A percentile compares a stretch with the other conserved stretches of the same genome.
These are phyloP conservation scores for Clostera curtula DNA, from an alignment of 2,888 invertebrate species.

Conservation along the genomic window DNA sequence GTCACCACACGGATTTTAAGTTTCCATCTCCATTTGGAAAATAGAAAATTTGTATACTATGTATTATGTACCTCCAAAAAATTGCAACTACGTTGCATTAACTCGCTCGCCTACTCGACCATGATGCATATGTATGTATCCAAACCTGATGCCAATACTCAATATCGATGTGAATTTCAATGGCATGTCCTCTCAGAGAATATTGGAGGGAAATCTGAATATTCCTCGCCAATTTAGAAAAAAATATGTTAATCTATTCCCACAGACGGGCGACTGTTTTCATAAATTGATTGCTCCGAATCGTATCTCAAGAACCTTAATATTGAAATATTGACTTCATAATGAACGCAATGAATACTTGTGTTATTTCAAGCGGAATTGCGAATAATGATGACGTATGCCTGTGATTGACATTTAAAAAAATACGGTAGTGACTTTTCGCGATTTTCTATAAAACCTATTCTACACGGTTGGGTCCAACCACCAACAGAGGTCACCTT, in stretches of 20 bases:
- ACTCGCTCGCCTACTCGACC: constrained; percentile 24
- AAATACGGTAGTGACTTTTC: too few species aligned
- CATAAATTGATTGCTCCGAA: constrained; percentile 60
- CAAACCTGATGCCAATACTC: constrained; percentile 49
- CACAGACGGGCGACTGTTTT: constrained; percentile 51
- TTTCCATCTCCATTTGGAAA: too few species aligned
- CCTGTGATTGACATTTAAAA: too few species aligned
- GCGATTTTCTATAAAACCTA: too few species aligned
- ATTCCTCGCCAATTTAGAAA: constrained; percentile 57
- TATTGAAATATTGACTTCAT: constrained; percentile 42
- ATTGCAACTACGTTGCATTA: too few species aligned
- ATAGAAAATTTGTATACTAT: too few species aligned
- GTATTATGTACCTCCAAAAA: too few species aligned
- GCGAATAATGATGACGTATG: too few species aligned
- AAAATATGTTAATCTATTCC: constrained; percentile 65
- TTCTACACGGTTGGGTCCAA: too few species aligned
- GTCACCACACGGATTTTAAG: too few species aligned
- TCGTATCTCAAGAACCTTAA: constrained; percentile 55
- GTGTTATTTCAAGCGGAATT: not conserved
- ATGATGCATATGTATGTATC: constrained; percentile 48
- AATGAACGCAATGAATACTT: constrained; percentile 15
- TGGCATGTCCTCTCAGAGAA: constrained; percentile 54
- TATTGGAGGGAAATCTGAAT: constrained; percentile 65
- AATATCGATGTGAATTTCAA: constrained; percentile 61
- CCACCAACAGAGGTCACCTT: too few species aligned